These are phyloP conservation scores for Caenorhabditis macrosperma DNA, from an alignment of 2,888 invertebrate species.

Conservation along the genomic window DNA sequence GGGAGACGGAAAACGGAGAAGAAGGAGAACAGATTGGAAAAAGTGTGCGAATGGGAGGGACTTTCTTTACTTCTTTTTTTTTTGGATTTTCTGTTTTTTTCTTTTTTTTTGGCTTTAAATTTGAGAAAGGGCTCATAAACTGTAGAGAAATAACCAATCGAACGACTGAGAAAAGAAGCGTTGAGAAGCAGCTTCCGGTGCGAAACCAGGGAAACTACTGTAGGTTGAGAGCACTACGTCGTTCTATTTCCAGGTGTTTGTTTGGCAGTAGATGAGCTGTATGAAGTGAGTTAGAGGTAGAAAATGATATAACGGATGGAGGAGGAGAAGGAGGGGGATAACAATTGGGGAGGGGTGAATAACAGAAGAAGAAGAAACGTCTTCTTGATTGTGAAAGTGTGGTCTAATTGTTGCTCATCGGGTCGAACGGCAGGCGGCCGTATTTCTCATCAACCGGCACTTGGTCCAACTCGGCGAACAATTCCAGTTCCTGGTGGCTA, in stretches of 20 bases:
- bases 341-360: conserved; percentile 2
- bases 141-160: not conserved
- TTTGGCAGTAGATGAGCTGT: not conserved
- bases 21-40: conserved; percentile 14
- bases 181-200: not conserved
- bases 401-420: conserved; percentile 25
- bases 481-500: conserved; percentile 41
- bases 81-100: conserved; percentile 21
- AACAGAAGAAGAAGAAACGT: not conserved
- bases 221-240: no score
- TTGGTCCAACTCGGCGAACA: conserved; percentile 36
- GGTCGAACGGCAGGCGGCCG: conserved; percentile 31
- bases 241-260: not conserved
- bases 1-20: not conserved
- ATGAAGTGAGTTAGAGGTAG: conserved; percentile 15
- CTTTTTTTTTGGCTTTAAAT: conserved; percentile 13
- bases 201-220: no score
- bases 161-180: not conserved
- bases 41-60: not conserved
- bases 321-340: not conserved
- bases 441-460: conserved; percentile 41
- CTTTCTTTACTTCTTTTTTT: conserved; percentile 2
- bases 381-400: not conserved
- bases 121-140: no score
- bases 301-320: not conserved